Base-by-base conservation (phyloP, 2,888 invertebrate species). In the Tanypteryx hageni region DNA sequence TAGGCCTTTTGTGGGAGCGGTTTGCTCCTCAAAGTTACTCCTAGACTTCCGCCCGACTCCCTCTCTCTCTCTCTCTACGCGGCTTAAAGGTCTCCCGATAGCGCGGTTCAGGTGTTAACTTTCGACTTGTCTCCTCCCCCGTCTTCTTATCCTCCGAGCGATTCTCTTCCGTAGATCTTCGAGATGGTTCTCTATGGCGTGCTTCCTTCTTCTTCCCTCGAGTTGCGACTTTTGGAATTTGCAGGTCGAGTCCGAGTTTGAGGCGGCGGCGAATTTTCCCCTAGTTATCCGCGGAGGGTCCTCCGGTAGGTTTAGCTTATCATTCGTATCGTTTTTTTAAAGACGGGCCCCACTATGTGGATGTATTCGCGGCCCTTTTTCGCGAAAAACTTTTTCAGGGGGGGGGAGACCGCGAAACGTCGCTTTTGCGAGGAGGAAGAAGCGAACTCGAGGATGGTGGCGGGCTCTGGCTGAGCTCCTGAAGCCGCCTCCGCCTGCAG, bases 21-120 rank as follows among this genome's bases (percentile, higher is more conserved):
- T 94, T 93, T 22, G 27, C 76, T 76, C 76, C 76, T 10, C 13
- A 22, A 27, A 0, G n/a, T 10, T 96, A 96, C 95, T 96, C 96
- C 96, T 96, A 96, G 94, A 94, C 95, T 94, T 94, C 94, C 94
- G 44, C 1, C 44, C 44, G n/a, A n/a, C n/a, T n/a, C n/a, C n/a
- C n/a, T n/a, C n/a, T n/a, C n/a, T n/a, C n/a, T n/a, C n/a, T n/a
- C n/a, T n/a, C n/a, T n/a, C n/a, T n/a, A 44, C 44, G 44, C 1
- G 44, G 44, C 44, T 44, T 44, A 1, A 5, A 44, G 44, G 44
- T 44, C 44, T 44, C 44, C 44, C 44, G 5, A 44, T 44, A 44
- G 44, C 44, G 44, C 44, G 44, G 44, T 44, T 44, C 44, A 5
- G 44, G 44, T 44, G 44, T 44, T 44, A 44, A 44, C 44, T 44